Evolutionary conservation across 2,113 vertebrate genomes (phyloP).

Genomic region (Cromileptes altivelis): DNA sequence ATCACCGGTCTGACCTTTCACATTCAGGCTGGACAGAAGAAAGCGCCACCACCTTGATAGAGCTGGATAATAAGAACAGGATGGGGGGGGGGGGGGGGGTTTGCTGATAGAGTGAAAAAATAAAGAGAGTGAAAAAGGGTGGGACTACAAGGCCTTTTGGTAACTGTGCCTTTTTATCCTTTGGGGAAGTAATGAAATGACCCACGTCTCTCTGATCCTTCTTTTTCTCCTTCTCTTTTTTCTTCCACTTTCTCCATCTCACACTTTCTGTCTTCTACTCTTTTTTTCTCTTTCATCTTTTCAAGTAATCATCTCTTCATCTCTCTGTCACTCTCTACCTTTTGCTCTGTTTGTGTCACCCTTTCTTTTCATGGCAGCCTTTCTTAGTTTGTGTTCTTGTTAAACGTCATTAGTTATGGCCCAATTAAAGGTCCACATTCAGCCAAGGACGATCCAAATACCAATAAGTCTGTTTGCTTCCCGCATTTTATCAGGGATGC

Average conservation of each 20-base stretch:
- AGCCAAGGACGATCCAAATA: not conserved
- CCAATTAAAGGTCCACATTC: not conserved
- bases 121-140: constrained; percentile 12
- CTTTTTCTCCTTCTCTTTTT: not conserved
- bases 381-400: not conserved
- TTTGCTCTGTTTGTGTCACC: not conserved
- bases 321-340: not conserved
- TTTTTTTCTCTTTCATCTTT: not conserved
- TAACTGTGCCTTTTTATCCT: constrained; percentile 68
- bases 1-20: constrained; percentile 84
- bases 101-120: constrained; percentile 17
- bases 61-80: constrained; percentile 79
- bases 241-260: not conserved
- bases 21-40: constrained; percentile 77
- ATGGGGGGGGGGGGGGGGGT: constrained; percentile 14
- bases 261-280: not conserved
- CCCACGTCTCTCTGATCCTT: constrained; percentile 13
- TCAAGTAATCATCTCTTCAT: not conserved
- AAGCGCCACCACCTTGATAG: constrained; percentile 73
- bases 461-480: not conserved
- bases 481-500: not conserved
- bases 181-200: constrained; percentile 47
- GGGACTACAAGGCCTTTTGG: constrained; percentile 40
- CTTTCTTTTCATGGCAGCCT: not conserved
- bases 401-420: not conserved